phyloP scores from a whole-genome alignment of 2,797 vertebrate genomes.

The Luscinia megarhynchos region DNA sequence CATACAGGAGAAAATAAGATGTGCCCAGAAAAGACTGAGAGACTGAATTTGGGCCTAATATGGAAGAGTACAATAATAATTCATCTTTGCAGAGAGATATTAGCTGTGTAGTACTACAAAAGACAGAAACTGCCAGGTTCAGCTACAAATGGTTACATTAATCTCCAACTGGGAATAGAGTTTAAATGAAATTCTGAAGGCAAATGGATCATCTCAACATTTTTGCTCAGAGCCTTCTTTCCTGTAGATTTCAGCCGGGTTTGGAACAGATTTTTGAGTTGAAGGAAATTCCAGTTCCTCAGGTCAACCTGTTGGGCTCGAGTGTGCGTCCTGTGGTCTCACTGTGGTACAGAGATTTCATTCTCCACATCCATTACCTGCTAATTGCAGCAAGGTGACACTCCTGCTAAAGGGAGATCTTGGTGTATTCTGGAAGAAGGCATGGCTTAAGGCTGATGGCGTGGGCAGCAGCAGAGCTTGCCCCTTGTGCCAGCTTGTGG shows the following conservation, averaged over 20 bases:
- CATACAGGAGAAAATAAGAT: background rate
- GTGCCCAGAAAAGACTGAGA: background rate
- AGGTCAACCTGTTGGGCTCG: background rate
- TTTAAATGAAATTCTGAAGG: constrained; percentile 34
- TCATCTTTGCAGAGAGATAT: background rate
- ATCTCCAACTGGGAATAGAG: background rate
- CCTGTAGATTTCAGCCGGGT: background rate
- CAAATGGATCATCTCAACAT: background rate
- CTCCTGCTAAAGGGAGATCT: background rate
- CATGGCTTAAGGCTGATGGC: background rate
- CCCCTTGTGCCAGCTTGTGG: background rate
- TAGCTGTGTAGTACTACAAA: background rate
- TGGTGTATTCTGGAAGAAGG: background rate
- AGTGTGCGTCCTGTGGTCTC: accelerated
- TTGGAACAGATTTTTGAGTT: background rate
- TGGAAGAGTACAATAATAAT: background rate
- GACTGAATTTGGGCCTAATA: background rate
- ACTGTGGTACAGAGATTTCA: background rate
- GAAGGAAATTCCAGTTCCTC: background rate
- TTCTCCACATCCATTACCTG: background rate
- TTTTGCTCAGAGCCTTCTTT: background rate
- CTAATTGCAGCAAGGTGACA: background rate
- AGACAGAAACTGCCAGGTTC: constrained; percentile 6
- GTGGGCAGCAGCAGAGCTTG: background rate
- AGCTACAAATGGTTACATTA: background rate